Evolutionary conservation across 2,888 invertebrate genomes (phyloP), one percentile per base, ranked within the genome.

Genomic region (Phengaris alcon): DNA sequence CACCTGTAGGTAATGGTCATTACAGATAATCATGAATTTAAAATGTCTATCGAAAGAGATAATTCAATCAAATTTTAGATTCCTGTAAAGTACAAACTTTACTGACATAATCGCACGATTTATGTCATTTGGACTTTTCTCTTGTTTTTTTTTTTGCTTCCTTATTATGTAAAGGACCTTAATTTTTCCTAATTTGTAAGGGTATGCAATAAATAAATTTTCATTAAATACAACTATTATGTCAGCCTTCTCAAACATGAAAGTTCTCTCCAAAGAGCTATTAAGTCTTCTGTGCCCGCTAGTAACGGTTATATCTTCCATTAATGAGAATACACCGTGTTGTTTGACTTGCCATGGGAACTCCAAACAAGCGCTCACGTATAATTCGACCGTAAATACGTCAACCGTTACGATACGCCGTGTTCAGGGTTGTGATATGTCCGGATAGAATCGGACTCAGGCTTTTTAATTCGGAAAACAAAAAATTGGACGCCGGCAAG

Each of bases 321-420:
- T 64, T 48, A 78, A 77, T 80, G 78, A 76, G 75, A 77, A 77
- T 76, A 78, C 78, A 76, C 75, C 68, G 70, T 75, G 74, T 64
- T 80, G 85, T 85, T 84, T 85, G 83, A 83, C 81, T 76, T 64
- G 79, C 84, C 82, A 82, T 87, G 86, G 86, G 86, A 88, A 88
- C 87, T 80, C 84, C 84, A 87, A 88, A 88, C 88, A 89, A 83
- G 82, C 81, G 81, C 81, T 85, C 76, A 81, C 82, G 83, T 77
- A 76, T 78, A 76, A 80, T 83, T 82, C 77, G 70, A 82, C 83
- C 86, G 86, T 90, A 89, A 88, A 88, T 85, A 86, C 80, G 79
- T 82, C 83, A 82, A 78, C 79, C 81, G 79, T 79, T 80, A 82
- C 83, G 82, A 83, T 84, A 82, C 82, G 81, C 83, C 64, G 64